Evolutionary conservation across 2,797 vertebrate genomes (phyloP).

Genomic region (Schizopygopsis pylzovi): DNA sequence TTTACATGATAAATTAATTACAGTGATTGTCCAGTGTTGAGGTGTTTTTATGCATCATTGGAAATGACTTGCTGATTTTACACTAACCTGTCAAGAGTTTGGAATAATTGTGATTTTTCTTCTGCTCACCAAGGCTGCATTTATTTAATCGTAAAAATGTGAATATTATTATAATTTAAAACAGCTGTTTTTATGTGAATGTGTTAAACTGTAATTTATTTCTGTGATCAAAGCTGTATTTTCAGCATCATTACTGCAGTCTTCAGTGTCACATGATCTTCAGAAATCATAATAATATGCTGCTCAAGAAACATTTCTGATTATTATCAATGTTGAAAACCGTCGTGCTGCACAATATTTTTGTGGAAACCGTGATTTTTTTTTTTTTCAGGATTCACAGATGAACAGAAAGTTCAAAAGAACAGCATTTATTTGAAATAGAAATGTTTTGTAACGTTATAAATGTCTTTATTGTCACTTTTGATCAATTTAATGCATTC

Average conservation of each 20-base stretch:
- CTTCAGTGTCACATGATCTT: neutral
- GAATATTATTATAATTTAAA: neutral
- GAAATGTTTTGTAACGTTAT: neutral
- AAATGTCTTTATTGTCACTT: neutral
- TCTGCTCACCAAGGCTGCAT: neutral
- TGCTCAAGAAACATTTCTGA: neutral
- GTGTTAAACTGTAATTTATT: neutral
- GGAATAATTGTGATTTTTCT: neutral
- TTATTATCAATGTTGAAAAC: neutral
- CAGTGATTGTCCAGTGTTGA: neutral
- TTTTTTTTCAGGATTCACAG: neutral
- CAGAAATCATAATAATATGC: neutral
- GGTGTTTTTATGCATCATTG: conserved; percentile 1
- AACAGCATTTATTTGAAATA: neutral
- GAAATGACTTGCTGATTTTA: neutral
- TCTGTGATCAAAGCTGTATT: neutral
- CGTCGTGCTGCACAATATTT: neutral
- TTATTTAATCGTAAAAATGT: neutral
- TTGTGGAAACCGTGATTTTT: neutral
- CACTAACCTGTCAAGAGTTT: neutral
- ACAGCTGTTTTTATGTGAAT: accelerated
- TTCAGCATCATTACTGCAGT: neutral
- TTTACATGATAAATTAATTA: conserved; percentile 17
- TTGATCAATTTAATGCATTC: neutral
- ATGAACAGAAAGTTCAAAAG: neutral